Percentiles rank a stretch among this genome's conserved stretches.
Evolutionary conservation across 1,140 invertebrate species (phyloP).

Genomic region (Tribolium castaneum): DNA sequence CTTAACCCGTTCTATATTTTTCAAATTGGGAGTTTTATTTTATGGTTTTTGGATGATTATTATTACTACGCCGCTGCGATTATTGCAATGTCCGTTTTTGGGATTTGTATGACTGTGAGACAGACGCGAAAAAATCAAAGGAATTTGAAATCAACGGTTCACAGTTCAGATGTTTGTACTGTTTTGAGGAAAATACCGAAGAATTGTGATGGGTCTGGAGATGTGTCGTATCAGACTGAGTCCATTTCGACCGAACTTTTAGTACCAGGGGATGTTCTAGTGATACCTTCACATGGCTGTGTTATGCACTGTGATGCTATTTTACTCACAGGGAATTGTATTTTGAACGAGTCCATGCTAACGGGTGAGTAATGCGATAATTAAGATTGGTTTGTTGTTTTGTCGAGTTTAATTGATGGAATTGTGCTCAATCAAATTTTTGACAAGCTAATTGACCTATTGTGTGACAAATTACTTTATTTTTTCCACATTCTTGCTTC

Average conservation of each 20-base stretch:
- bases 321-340: slow-evolving; percentile 85
- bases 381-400: neutral
- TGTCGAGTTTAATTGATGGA: neutral
- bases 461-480: too few species aligned
- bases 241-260: slow-evolving; percentile 70
- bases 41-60: slow-evolving; percentile 87
- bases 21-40: slow-evolving; percentile 85
- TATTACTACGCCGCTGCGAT: slow-evolving; percentile 90
- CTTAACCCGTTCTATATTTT: slow-evolving; percentile 98
- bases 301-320: slow-evolving; percentile 88
- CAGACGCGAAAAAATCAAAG: slow-evolving; percentile 87
- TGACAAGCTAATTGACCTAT: neutral
- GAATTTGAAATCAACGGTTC: slow-evolving; percentile 77
- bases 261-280: slow-evolving; percentile 86
- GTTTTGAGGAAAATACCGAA: slow-evolving; percentile 65
- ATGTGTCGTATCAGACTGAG: slow-evolving; percentile 48
- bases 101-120: slow-evolving; percentile 83
- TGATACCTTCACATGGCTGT: slow-evolving; percentile 83
- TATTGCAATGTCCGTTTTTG: slow-evolving; percentile 86
- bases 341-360: slow-evolving; percentile 97
- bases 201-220: slow-evolving; percentile 41
- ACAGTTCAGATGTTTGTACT: slow-evolving; percentile 75
- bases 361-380: slow-evolving; percentile 75
- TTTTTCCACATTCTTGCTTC: too few species aligned
- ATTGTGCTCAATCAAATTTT: neutral